phyloP scores from a whole-genome alignment of 2,888 invertebrate species.

The Heliconius sara region DNA sequence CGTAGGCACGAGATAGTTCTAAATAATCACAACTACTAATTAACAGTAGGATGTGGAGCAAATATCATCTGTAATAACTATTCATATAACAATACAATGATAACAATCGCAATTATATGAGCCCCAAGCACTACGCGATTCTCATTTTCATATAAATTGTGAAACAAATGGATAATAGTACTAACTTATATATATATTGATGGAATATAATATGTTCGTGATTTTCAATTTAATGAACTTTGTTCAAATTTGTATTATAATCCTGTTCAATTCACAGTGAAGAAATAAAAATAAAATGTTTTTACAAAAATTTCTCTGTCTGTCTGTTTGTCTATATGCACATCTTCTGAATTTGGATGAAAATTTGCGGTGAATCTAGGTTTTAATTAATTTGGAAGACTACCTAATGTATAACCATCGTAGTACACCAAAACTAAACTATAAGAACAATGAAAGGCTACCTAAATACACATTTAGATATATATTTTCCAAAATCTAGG shows the following conservation, averaged over 20 bases:
- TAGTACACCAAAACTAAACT: not conserved
- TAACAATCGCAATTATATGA: conserved; percentile 18
- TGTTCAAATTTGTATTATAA: not conserved
- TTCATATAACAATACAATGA: conserved; percentile 1
- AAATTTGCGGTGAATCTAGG: not conserved
- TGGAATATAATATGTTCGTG: not conserved
- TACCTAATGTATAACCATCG: no score
- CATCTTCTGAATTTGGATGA: not conserved
- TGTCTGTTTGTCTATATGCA: not conserved
- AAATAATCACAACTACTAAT: not conserved
- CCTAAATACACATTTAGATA: no score
- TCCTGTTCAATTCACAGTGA: not conserved
- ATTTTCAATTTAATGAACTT: not conserved
- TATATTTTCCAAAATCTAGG: no score
- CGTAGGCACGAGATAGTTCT: not conserved
- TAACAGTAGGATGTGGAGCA: not conserved
- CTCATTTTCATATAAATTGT: conserved; percentile 20
- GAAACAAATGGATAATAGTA: conserved; percentile 1
- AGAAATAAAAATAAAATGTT: not conserved
- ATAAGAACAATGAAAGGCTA: no score
- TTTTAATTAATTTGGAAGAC: not conserved
- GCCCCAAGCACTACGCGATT: not conserved
- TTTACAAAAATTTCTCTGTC: not conserved
- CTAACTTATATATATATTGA: not conserved
- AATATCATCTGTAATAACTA: not conserved